Evolutionary conservation across 2,113 vertebrate genomes (phyloP), one percentile per base, ranked within the genome.

Genomic region (Neoarius graeffei): DNA sequence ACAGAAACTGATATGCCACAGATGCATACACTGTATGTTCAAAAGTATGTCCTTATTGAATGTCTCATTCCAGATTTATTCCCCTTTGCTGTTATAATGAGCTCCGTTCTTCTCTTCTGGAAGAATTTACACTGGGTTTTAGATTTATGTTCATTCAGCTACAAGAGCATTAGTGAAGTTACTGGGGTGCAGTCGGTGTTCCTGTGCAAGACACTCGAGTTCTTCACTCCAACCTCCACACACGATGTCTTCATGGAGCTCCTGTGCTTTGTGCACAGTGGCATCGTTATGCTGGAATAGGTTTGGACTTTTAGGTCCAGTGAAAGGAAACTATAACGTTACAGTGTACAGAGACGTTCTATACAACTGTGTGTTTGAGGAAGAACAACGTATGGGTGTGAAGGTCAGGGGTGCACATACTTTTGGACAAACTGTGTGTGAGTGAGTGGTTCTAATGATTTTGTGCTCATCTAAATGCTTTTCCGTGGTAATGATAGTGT

Each of bases 401-500:
- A 77, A 25, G 74, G 10, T 14, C 48, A 52, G 73, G 20, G 20
- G 42, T 42, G 20, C 48, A 25, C 5, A 52, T 54, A n/a, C 50
- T n/a, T 77, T n/a, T 54, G 25, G 48, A 5, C 11, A 2, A 4
- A 25, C n/a, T 69, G 27, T 69, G 30, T 73, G 30, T 74, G 19
- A 23, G 27, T 20, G 57, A 20, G 76, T 25, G 57, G 4, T 48
- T 50, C 15, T 83, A 83, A 83, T 48, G 25, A 48, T 66, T 48
- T 82, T 35, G 42, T 60, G 42, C 20, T 54, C 35, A 59, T 64
- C n/a, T 50, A 30, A 52, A 62, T 30, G 59, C 5, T 17, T 60
- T 88, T 79, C 79, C 66, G 59, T 15, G 73, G 67, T 66, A 81
- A 87, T 89, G 83, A 90, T 67, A 54, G 77, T 48, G 88, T 50